Conservation (phyloP, 2,797 vertebrate species). For the Myioborus miniatus region DNA sequence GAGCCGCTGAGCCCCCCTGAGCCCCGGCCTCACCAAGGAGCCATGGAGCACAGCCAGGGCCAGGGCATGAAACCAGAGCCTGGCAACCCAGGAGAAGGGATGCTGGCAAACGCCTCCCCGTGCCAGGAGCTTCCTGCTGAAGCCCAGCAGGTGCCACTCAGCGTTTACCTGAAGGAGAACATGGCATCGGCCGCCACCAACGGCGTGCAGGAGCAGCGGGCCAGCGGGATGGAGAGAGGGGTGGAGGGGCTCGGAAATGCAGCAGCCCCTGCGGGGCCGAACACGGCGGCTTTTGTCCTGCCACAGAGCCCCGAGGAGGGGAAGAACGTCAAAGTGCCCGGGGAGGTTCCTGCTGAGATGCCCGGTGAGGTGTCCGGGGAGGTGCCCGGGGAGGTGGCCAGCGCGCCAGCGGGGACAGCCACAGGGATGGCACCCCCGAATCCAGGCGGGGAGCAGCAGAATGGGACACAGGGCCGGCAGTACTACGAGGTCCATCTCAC, state of each 20-base stretch:
- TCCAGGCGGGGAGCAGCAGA: slow-evolving; percentile 24
- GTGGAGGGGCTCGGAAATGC: background rate
- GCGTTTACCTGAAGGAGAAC: slow-evolving; percentile 77
- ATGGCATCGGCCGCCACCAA: slow-evolving; percentile 67
- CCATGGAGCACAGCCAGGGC: slow-evolving; percentile 10
- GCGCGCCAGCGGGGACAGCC: background rate
- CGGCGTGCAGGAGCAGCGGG: slow-evolving; percentile 49
- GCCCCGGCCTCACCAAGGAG: background rate
- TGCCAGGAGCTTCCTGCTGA: background rate
- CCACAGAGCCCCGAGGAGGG: background rate
- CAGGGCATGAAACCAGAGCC: background rate
- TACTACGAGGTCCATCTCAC: slow-evolving; percentile 82
- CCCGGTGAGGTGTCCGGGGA: rapidly evolving
- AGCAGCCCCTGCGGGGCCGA: rapidly evolving
- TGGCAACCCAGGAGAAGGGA: slow-evolving; percentile 15
- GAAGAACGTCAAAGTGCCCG: background rate
- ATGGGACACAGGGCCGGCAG: slow-evolving; percentile 71
- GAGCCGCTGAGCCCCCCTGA: slow-evolving; percentile 63
- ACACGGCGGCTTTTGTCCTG: rapidly evolving
- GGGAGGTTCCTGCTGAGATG: background rate
- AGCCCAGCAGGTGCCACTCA: slow-evolving; percentile 62
- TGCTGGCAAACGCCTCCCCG: slow-evolving; percentile 20
- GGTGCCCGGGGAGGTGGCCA: background rate
- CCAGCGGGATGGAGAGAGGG: background rate
- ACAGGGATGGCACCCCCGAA: background rate